Conservation (phyloP, 2,113 vertebrate genomes). For the Jacana jacana region DNA sequence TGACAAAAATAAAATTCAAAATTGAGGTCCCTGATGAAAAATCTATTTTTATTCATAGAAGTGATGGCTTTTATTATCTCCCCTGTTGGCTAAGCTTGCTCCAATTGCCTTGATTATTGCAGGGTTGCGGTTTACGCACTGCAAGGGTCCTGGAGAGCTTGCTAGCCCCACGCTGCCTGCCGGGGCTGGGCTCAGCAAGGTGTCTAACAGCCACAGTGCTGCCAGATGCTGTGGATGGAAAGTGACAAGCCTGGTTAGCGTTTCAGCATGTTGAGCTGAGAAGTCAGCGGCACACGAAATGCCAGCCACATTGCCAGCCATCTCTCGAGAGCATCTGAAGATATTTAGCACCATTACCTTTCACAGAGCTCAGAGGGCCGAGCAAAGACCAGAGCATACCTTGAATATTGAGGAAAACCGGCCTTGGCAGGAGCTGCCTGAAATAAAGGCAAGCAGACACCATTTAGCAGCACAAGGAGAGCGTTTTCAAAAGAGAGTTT, state of each 20-base stretch:
- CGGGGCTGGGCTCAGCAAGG: neutral
- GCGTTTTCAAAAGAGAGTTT: neutral
- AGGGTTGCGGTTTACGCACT: neutral
- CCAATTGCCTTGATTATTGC: neutral
- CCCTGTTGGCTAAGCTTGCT: neutral
- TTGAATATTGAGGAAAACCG: neutral
- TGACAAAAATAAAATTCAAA: neutral
- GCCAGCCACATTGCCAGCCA: accelerated
- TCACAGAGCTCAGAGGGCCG: accelerated
- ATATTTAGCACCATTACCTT: neutral
- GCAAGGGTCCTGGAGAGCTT: neutral
- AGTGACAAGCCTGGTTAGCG: neutral
- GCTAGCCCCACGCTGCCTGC: accelerated
- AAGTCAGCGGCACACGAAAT: neutral
- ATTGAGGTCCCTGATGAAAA: neutral
- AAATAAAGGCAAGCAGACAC: neutral
- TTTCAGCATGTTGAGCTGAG: neutral
- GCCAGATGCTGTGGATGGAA: neutral
- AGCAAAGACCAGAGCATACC: neutral
- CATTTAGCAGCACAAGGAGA: neutral
- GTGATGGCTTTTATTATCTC: neutral
- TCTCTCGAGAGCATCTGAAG: neutral
- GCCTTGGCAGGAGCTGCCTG: neutral
- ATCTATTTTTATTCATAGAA: neutral
- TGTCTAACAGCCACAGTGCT: accelerated